These are phyloP conservation scores for Mythimna ferrago DNA, from an alignment of 2,888 invertebrate species.

Conservation along the genomic window DNA sequence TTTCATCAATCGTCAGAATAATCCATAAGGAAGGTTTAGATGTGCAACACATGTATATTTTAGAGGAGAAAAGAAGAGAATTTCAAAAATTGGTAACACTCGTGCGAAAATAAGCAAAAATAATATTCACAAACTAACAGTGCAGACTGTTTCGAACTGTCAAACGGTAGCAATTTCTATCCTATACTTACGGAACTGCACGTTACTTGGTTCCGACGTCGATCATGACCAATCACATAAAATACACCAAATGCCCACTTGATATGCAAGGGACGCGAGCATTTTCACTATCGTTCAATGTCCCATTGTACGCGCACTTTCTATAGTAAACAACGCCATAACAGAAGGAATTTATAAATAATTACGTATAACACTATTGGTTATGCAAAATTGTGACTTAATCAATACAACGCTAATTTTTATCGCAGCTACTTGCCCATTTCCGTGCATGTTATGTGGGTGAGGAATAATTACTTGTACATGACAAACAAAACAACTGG, in stretches of 20 bases:
- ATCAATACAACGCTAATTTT: slow-evolving; percentile 57
- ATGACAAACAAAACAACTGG: slow-evolving; percentile 53
- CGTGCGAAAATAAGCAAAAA: no score
- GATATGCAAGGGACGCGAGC: slow-evolving; percentile 75
- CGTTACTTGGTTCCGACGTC: slow-evolving; percentile 53
- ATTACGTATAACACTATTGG: slow-evolving; percentile 69
- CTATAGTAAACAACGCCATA: slow-evolving; percentile 82
- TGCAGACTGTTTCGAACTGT: slow-evolving; percentile 24
- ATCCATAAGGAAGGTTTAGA: no score
- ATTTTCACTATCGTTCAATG: slow-evolving; percentile 89
- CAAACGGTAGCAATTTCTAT: slow-evolving; percentile 56
- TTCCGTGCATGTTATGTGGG: slow-evolving; percentile 57
- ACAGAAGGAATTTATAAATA: slow-evolving; percentile 70
- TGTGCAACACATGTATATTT: no score
- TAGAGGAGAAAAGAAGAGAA: no score
- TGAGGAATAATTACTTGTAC: slow-evolving; percentile 51
- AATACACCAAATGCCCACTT: slow-evolving; percentile 74
- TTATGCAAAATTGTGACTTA: slow-evolving; percentile 66
- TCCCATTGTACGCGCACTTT: slow-evolving; percentile 85
- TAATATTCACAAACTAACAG: slow-evolving; percentile 6
- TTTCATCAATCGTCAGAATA: no score
- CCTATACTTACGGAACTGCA: slow-evolving; percentile 54
- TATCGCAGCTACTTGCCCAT: slow-evolving; percentile 40
- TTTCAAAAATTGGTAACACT: no score
- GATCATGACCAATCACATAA: slow-evolving; percentile 65